Evolutionary conservation across 2,797 vertebrate species (phyloP).

Genomic region (Pampus argenteus): DNA sequence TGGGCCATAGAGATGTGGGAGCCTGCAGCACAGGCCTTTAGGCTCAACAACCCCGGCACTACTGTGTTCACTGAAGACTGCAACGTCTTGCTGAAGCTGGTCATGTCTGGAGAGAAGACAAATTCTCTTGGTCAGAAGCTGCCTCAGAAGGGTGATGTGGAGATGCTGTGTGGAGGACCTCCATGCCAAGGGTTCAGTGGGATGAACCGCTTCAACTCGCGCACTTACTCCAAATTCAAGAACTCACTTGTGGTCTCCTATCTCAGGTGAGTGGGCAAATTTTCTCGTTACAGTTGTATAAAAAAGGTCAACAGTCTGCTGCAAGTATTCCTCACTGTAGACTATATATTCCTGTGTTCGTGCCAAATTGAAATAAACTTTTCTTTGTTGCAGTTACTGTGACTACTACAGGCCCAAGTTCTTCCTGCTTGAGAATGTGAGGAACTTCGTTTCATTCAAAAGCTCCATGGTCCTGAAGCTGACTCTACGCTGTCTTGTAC

Average conservation of each 20-base stretch:
- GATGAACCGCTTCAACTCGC: constrained; percentile 99
- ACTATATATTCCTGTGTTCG: neutral
- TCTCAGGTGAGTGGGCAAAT: constrained; percentile 87
- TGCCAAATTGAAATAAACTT: fast-evolving
- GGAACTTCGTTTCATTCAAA: constrained; percentile 98
- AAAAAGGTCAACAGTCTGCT: too few relatives aligned
- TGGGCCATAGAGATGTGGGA: constrained; percentile 99
- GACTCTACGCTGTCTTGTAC: constrained; percentile 94
- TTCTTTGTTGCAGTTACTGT: constrained; percentile 88
- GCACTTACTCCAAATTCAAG: constrained; percentile 98
- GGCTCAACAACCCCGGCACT: constrained; percentile 93
- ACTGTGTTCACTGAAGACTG: constrained; percentile 98
- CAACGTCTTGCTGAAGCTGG: constrained; percentile 94
- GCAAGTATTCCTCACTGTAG: neutral
- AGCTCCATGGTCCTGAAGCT: constrained; percentile 97
- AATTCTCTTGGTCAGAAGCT: constrained; percentile 94
- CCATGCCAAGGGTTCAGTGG: constrained; percentile 98
- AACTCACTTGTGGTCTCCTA: constrained; percentile 98
- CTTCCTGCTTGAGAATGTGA: constrained; percentile 96
- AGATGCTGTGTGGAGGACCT: constrained; percentile 96
- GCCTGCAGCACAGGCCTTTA: constrained; percentile 95
- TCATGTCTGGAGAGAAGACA: constrained; percentile 94
- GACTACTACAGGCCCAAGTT: constrained; percentile 97
- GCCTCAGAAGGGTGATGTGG: constrained; percentile 96
- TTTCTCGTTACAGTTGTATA: neutral